phyloP scores from a whole-genome alignment of 2,113 vertebrate genomes.

The Campylomormyrus tamandua region DNA sequence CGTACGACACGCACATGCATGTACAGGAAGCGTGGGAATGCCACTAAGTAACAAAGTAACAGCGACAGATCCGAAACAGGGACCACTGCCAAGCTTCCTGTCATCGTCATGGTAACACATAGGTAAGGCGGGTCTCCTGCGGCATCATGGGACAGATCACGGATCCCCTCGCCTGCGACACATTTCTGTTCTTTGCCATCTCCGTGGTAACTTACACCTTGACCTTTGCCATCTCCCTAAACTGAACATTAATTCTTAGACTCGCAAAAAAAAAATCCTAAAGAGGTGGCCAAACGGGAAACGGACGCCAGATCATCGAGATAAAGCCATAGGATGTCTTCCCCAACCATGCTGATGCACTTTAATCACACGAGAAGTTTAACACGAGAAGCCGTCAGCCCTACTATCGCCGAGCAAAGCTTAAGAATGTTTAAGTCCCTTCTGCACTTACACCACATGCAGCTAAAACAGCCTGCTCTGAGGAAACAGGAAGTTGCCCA shows the following conservation, averaged over 20 bases:
- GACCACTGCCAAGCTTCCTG: neutral
- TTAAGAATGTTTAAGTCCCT: neutral
- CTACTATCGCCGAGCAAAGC: neutral
- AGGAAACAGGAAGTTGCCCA: neutral
- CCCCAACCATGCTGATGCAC: no score
- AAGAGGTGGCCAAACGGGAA: neutral
- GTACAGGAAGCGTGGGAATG: neutral
- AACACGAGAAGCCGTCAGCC: neutral
- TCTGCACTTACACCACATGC: neutral
- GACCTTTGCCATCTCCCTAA: neutral
- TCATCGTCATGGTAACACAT: neutral
- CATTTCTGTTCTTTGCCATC: neutral
- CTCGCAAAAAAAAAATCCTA: neutral
- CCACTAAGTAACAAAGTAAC: neutral
- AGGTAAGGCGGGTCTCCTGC: neutral
- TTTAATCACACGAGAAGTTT: neutral
- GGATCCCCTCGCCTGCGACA: neutral
- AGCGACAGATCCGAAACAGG: neutral
- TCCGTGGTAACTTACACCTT: neutral
- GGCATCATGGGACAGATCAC: neutral
- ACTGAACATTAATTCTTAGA: neutral
- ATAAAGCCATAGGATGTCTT: neutral
- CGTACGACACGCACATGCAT: neutral
- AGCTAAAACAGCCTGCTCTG: neutral
- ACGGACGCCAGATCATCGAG: neutral